Evolutionary conservation across 2,888 invertebrate species (phyloP), one percentile per base, ranked within the genome.

Genomic region (Omphaloscelis lunosa): DNA sequence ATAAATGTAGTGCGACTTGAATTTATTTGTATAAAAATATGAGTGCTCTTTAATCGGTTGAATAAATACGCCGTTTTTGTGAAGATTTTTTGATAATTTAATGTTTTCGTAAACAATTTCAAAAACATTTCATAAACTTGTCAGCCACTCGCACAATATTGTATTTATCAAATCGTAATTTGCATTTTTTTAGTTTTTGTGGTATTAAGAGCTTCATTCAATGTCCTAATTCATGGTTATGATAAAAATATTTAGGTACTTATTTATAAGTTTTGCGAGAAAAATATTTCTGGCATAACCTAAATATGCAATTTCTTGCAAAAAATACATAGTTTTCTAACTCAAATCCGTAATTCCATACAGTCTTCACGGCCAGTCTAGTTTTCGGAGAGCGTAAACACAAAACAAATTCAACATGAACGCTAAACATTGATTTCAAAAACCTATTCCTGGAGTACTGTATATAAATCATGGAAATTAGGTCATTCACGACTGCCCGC

Each of bases 381-480:
- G 65, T 80, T 75, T 80, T 63, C 12, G 65, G 75, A 39, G 48
- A 71, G 83, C 79, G 62, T 79, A 67, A 78, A 83, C 65, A 45
- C 56, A 82, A 86, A 86, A 81, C 82, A 86, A 87, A 77, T 74
- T 71, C 73, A 75, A 59, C 84, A 76, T 81, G 84, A 88, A 89
- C 84, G 90, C 84, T 83, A 79, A 88, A 81, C 84, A 86, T 86
- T 87, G 89, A 90, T 89, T 90, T 87, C 82, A 86, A 87, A 91
- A 90, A 75, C 83, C 81, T 92, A 93, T 93, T 93, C 90, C 88
- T 90, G 91, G 91, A 89, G 75, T 82, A 69, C 75, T 75, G 68
- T 61, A 79, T 78, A 88, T 93, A 93, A 93, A 93, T 93, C 91
- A 92, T 74, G 77, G 86, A 90, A 94, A 94, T 91, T 91, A 88